Conservation (phyloP, 2,113 vertebrate genomes). For the Trachemys scripta region DNA sequence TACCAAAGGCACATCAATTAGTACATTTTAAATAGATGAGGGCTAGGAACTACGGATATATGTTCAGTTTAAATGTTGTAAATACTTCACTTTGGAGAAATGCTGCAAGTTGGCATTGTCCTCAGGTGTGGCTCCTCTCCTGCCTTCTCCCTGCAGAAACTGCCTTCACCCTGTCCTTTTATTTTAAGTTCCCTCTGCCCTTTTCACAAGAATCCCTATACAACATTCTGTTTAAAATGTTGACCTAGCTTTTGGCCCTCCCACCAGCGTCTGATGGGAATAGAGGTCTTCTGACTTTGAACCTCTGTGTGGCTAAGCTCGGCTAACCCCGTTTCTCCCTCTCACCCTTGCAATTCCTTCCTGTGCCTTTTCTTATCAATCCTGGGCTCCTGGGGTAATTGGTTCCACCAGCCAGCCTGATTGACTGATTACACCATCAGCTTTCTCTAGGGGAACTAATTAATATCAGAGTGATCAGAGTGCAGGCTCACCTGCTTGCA, state of each 20-base stretch:
- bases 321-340: not conserved
- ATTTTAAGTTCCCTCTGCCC: not conserved
- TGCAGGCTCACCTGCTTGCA: not conserved
- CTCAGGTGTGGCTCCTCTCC: too few relatives aligned
- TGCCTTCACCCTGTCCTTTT: not conserved
- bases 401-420: not conserved
- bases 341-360: not conserved
- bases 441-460: not conserved
- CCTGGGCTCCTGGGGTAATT: not conserved
- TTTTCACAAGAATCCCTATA: not conserved
- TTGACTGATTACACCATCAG: too few relatives aligned
- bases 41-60: too few relatives aligned
- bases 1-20: not conserved
- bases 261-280: not conserved
- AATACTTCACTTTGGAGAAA: too few relatives aligned
- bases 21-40: not conserved
- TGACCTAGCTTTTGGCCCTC: not conserved
- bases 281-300: not conserved
- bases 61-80: too few relatives aligned
- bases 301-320: not conserved
- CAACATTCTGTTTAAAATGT: not conserved
- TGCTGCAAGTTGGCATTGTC: too few relatives aligned
- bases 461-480: not conserved
- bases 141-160: not conserved
- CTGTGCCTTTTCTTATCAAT: not conserved